A percentile compares a stretch with the other conserved stretches of the same genome.
phyloP scores from a whole-genome alignment of 2,888 invertebrate genomes.

The Microplitis manilae region DNA sequence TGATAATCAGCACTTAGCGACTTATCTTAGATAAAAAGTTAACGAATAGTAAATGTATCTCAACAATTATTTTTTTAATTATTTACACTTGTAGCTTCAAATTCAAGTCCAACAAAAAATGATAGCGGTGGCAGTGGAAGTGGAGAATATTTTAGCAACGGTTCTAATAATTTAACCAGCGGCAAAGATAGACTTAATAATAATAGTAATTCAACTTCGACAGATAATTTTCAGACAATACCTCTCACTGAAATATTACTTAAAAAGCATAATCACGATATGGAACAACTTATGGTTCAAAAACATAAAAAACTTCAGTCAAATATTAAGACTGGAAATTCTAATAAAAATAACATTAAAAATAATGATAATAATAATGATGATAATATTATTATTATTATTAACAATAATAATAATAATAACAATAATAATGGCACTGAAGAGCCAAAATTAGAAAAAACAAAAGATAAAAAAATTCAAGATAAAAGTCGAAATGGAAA shows the following conservation, averaged over 20 bases:
- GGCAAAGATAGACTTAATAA: slow-evolving; percentile 72
- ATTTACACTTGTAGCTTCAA: slow-evolving; percentile 60
- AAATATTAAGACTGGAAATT: slow-evolving; percentile 72
- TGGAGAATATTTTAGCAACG: slow-evolving; percentile 76
- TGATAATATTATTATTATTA: neutral
- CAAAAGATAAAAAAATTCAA: slow-evolving; percentile 53
- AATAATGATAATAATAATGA: slow-evolving; percentile 45
- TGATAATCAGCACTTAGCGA: neutral
- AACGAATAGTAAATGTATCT: slow-evolving; percentile 2
- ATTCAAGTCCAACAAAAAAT: slow-evolving; percentile 72
- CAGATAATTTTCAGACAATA: slow-evolving; percentile 72
- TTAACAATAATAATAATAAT: neutral
- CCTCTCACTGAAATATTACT: slow-evolving; percentile 77
- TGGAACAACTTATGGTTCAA: slow-evolving; percentile 86
- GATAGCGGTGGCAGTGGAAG: slow-evolving; percentile 77
- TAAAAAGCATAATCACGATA: slow-evolving; percentile 82
- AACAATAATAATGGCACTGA: neutral
- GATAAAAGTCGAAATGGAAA: slow-evolving; percentile 75
- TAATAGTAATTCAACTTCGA: slow-evolving; percentile 62
- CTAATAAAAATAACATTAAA: slow-evolving; percentile 68
- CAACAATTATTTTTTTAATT: slow-evolving; percentile 11
- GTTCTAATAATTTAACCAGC: slow-evolving; percentile 75
- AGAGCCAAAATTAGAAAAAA: slow-evolving; percentile 50
- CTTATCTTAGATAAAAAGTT: neutral
- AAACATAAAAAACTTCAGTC: slow-evolving; percentile 78